phyloP scores from a whole-genome alignment of 2,888 invertebrate genomes.

The Actias luna region DNA sequence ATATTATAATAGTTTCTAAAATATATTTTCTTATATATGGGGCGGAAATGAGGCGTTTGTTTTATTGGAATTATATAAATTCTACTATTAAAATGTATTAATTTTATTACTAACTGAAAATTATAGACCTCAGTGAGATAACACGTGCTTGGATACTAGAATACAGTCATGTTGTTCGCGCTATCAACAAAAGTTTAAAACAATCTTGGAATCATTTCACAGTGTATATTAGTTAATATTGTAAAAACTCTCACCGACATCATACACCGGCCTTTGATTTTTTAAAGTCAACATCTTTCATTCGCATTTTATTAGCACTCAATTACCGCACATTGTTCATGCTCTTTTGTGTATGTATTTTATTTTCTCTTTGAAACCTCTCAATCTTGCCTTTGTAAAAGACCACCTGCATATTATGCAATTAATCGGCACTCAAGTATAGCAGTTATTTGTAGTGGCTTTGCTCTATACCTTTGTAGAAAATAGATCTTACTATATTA shows the following conservation, averaged over 20 bases:
- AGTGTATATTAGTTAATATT: background rate
- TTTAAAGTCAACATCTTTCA: constrained; percentile 48
- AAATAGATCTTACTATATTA: background rate
- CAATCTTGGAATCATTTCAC: background rate
- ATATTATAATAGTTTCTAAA: too few relatives aligned
- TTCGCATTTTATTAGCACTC: constrained; percentile 51
- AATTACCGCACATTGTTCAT: constrained; percentile 44
- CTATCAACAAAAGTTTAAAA: background rate
- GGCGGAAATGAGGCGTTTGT: too few relatives aligned
- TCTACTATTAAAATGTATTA: too few relatives aligned
- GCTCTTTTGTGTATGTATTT: constrained; percentile 30
- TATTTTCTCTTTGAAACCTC: constrained; percentile 26
- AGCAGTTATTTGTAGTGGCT: background rate
- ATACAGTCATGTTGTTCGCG: background rate
- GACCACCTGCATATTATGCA: constrained; percentile 54
- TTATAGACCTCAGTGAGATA: too few relatives aligned
- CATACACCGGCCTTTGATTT: constrained; percentile 32
- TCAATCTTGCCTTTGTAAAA: constrained; percentile 31
- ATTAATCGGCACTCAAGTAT: constrained; percentile 21
- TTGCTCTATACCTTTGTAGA: background rate
- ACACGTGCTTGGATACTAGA: background rate
- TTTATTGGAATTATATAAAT: too few relatives aligned
- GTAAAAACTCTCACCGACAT: constrained; percentile 41
- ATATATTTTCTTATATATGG: too few relatives aligned
- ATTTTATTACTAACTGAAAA: background rate